phyloP scores from a whole-genome alignment of 2,797 vertebrate species.

The Macrochelys suwanniensis region DNA sequence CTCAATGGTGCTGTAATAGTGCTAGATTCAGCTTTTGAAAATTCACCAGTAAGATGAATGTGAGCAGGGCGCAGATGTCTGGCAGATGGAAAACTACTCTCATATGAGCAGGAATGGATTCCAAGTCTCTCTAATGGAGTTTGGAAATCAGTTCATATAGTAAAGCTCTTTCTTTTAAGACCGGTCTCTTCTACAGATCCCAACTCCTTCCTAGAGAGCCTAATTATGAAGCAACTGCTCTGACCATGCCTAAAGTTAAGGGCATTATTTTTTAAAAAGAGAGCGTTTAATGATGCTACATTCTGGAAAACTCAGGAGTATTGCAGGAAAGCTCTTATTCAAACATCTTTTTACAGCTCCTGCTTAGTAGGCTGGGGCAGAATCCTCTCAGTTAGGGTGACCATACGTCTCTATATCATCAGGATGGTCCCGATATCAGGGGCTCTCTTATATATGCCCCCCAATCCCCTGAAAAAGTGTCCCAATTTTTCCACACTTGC shows the following conservation, averaged over 20 bases:
- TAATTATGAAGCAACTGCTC: constrained; percentile 73
- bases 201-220: constrained; percentile 55
- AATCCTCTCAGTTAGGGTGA: not conserved
- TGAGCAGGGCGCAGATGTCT: constrained; percentile 7
- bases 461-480: too few species aligned
- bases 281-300: constrained; percentile 64
- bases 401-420: too few species aligned
- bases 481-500: too few species aligned
- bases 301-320: constrained; percentile 37
- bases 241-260: constrained; percentile 38
- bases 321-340: constrained; percentile 51
- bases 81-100: constrained; percentile 33
- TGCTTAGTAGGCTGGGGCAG: constrained; percentile 30
- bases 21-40: constrained; percentile 38
- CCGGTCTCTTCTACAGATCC: constrained; percentile 25
- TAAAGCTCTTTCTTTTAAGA: constrained; percentile 58
- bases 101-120: constrained; percentile 56
- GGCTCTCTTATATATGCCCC: too few species aligned
- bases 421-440: too few species aligned
- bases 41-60: constrained; percentile 40
- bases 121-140: constrained; percentile 44
- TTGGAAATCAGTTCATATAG: constrained; percentile 51
- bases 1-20: not conserved
- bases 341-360: constrained; percentile 27
- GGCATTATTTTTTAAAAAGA: constrained; percentile 53